phyloP scores from a whole-genome alignment of 1,140 invertebrate genomes.

The Bombus haemorrhoidalis region DNA sequence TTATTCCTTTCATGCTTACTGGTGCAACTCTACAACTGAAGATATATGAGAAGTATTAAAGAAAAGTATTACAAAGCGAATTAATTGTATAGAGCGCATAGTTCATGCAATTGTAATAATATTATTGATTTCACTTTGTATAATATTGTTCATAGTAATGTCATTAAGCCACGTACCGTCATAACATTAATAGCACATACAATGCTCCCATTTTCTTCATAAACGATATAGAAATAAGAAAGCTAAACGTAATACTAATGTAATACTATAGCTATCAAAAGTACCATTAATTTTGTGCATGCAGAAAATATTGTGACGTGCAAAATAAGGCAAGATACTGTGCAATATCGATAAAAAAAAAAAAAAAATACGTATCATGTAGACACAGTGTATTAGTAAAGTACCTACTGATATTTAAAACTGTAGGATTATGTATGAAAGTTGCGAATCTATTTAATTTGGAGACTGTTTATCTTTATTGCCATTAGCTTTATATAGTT shows the following conservation, averaged over 20 bases:
- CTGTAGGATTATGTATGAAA: slow-evolving; percentile 48
- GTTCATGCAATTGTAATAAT: not conserved
- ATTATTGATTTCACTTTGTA: not conserved
- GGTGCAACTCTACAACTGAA: not conserved
- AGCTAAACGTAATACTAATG: not conserved
- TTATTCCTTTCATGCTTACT: slow-evolving; percentile 7
- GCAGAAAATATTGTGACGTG: not conserved
- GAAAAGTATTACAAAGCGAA: not conserved
- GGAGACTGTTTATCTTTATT: slow-evolving; percentile 77
- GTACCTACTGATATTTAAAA: slow-evolving; percentile 37
- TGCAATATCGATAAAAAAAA: not conserved
- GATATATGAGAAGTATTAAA: not conserved
- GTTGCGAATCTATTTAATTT: slow-evolving; percentile 65
- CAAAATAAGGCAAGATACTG: not conserved
- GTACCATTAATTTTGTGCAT: not conserved
- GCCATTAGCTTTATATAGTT: slow-evolving; percentile 76
- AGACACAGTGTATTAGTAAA: slow-evolving; percentile 13
- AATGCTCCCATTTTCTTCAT: not conserved
- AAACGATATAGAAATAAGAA: not conserved
- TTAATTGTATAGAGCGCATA: not conserved
- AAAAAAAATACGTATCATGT: not conserved
- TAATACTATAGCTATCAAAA: not conserved
- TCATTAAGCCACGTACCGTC: not conserved
- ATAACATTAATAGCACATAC: not conserved
- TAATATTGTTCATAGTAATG: not conserved